These are phyloP conservation scores for Periophthalmus magnuspinnatus DNA, from an alignment of 2,797 vertebrate genomes.

Conservation along the genomic window DNA sequence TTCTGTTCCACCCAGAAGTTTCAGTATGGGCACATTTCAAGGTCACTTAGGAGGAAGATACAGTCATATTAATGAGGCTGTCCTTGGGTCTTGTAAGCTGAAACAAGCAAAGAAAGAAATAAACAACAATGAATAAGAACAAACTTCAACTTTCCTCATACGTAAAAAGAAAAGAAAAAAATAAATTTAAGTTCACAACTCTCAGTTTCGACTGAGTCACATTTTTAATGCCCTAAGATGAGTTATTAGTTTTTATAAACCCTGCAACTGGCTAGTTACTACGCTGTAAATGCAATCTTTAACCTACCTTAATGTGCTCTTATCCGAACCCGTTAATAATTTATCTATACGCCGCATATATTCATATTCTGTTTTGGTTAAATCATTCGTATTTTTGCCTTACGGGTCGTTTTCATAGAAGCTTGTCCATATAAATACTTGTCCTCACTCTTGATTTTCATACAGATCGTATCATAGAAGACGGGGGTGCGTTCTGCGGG, in stretches of 20 bases:
- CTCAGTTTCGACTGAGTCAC: too few relatives aligned
- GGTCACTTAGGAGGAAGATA: slow-evolving; percentile 53
- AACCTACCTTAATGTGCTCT: not conserved
- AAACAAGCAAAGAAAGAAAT: slow-evolving; percentile 34
- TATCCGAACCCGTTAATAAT: slow-evolving; percentile 17
- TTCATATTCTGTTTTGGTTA: not conserved
- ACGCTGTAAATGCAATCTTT: not conserved
- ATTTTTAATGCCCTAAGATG: not conserved
- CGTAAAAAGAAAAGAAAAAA: not conserved
- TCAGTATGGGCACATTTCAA: slow-evolving; percentile 45
- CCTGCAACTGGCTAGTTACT: not conserved
- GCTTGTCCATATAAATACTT: not conserved
- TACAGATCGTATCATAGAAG: slow-evolving; percentile 15
- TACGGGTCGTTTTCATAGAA: not conserved
- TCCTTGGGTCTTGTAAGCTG: slow-evolving; percentile 51
- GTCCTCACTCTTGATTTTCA: not conserved
- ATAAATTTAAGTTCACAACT: not conserved
- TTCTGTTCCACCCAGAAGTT: slow-evolving; percentile 29
- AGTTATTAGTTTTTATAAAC: too few relatives aligned
- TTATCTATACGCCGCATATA: slow-evolving; percentile 6
- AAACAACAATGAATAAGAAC: slow-evolving; percentile 21
- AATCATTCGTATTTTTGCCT: not conserved
- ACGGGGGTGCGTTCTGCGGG: slow-evolving; percentile 21
- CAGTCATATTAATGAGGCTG: slow-evolving; percentile 13
- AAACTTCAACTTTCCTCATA: slow-evolving; percentile 5